Percentiles rank a stretch among this genome's conserved stretches.
These are phyloP conservation scores for Koerneria pararmatus DNA, from an alignment of 2,888 invertebrate species.

Conservation along the genomic window DNA sequence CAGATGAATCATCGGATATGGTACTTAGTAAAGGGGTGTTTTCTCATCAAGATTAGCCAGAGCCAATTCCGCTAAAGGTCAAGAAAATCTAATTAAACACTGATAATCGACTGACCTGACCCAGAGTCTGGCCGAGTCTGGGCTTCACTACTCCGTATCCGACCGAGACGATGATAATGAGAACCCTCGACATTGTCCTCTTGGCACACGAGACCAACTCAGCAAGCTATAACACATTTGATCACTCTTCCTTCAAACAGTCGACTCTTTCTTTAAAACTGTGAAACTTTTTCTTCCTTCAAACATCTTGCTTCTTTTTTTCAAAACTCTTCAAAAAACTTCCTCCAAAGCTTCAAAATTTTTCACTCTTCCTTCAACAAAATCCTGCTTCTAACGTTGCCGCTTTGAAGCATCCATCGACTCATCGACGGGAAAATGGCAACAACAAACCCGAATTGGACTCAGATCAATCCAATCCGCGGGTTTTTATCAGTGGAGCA, in stretches of 20 bases:
- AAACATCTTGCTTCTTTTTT: not conserved
- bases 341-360: not conserved
- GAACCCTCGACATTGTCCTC: slow-evolving; percentile 82
- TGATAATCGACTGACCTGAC: slow-evolving; percentile 64
- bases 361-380: not conserved
- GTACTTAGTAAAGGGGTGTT: not conserved
- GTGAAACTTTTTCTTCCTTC: not conserved
- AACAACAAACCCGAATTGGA: too few relatives aligned
- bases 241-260: not conserved
- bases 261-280: not conserved
- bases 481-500: too few relatives aligned
- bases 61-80: too few relatives aligned
- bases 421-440: too few relatives aligned
- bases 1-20: not conserved
- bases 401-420: too few relatives aligned
- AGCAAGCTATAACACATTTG: slow-evolving; percentile 65
- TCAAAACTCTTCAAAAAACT: not conserved
- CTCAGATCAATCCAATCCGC: too few relatives aligned
- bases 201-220: slow-evolving; percentile 88
- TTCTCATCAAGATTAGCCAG: not conserved
- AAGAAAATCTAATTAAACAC: not conserved
- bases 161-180: slow-evolving; percentile 87
- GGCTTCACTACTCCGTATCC: slow-evolving; percentile 95
- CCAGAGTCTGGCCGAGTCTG: slow-evolving; percentile 80
- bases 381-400: too few relatives aligned